Evolutionary conservation across 2,888 invertebrate species (phyloP), one percentile per base, ranked within the genome.

Genomic region (Coenonympha glycerion): DNA sequence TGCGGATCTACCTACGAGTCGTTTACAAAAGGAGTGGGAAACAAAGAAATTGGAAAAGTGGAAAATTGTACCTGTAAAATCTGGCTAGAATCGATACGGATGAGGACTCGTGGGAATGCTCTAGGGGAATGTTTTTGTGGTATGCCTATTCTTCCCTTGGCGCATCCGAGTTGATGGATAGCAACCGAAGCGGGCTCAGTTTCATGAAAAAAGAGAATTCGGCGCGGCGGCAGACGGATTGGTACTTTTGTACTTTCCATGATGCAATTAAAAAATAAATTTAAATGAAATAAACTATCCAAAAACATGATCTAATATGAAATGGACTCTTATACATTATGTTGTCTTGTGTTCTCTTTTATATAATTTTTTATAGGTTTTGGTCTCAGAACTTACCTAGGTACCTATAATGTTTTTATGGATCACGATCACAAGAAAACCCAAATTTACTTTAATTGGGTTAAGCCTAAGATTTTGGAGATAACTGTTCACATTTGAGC

Each of bases 91-190:
- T 46, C 30, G 36, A 49, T 47, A 47, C 49, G 53, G 41, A 53
- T 33, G 37, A 26, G 42, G 47, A 42, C 47, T 55, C 44, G 40
- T 36, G 26, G 41, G 41, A 34, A 52, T 40, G 49, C 49, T 49
- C 37, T 19, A 34, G 31, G 44, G 30, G 19, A 45, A 16, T 15
- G 22, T 46, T 52, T 53, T 45, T 49, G 48, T 22, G 48, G 55
- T 47, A 49, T 47, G 31, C 51, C 55, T 50, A 48, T 57, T 52
- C 52, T 53, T 53, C 50, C 57, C 48, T 53, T 53, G 53, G 52
- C 52, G 52, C 48, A 60, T 55, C 51, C 51, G 51, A 56, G 53
- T 56, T 56, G 56, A 56, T 57, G 47, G 53, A 57, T 57, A 49
- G 56, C 55, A 49, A 55, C 52, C 42, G 56, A 50, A 42, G 51